These are phyloP conservation scores for Pteromalus puparum DNA, from an alignment of 1,140 invertebrate genomes.

Conservation along the genomic window DNA sequence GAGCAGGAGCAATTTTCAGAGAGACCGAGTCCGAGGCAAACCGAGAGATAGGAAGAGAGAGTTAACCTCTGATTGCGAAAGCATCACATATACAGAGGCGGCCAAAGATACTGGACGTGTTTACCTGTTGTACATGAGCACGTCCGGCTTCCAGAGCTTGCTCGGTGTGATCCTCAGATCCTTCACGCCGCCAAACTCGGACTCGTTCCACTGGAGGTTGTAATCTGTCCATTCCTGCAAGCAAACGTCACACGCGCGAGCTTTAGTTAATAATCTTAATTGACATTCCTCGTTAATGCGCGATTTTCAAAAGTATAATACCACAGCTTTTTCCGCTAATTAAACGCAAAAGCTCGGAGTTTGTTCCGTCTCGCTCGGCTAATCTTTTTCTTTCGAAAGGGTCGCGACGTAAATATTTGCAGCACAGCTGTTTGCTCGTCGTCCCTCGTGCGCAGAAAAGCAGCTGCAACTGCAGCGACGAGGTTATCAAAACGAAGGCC, in stretches of 20 bases:
- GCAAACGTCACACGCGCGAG: conserved; percentile 46
- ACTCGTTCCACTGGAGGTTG: conserved; percentile 96
- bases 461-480: neutral
- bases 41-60: neutral
- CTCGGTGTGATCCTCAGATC: conserved; percentile 95
- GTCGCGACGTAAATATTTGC: neutral
- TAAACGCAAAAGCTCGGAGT: neutral
- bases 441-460: too few species aligned
- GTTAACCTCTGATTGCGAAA: neutral
- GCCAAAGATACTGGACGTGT: conserved; percentile 23
- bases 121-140: conserved; percentile 99
- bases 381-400: neutral
- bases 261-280: neutral
- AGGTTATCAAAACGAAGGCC: neutral
- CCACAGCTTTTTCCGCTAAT: neutral
- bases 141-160: conserved; percentile 98
- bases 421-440: neutral
- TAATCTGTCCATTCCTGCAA: conserved; percentile 97
- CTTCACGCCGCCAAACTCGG: conserved; percentile 94
- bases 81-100: neutral
- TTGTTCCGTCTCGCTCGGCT: neutral
- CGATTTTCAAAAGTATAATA: neutral
- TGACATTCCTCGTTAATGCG: neutral
- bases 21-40: neutral
- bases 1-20: too few species aligned